phyloP scores from a whole-genome alignment of 1,140 invertebrate species.

The Drosophila pseudoobscura region DNA sequence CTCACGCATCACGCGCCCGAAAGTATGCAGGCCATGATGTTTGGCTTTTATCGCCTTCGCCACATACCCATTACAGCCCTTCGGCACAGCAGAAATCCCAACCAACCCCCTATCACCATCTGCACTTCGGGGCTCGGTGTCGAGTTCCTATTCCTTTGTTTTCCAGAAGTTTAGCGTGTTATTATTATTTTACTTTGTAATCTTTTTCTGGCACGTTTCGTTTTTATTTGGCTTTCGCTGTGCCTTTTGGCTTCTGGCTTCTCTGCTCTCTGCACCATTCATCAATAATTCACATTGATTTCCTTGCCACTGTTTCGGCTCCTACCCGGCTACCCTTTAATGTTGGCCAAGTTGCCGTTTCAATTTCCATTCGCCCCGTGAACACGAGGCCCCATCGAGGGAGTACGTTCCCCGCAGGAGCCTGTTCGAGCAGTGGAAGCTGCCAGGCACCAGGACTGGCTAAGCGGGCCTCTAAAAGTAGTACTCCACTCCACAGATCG shows the following conservation, averaged over 20 bases:
- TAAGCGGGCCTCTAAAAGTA: background rate
- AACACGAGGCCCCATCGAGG: slow-evolving; percentile 48
- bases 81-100: background rate
- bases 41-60: slow-evolving; percentile 69
- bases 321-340: background rate
- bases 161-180: slow-evolving; percentile 49
- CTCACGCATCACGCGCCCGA: slow-evolving; percentile 68
- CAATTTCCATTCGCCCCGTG: slow-evolving; percentile 51
- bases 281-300: slow-evolving; percentile 82
- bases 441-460: slow-evolving; percentile 14
- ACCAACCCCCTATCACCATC: background rate
- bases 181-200: slow-evolving; percentile 74
- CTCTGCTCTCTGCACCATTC: slow-evolving; percentile 61
- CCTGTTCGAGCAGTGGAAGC: slow-evolving; percentile 30
- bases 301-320: slow-evolving; percentile 22
- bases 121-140: slow-evolving; percentile 2
- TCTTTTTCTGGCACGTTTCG: slow-evolving; percentile 63
- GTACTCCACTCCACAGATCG: background rate
- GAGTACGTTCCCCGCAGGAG: slow-evolving; percentile 1
- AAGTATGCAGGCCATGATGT: slow-evolving; percentile 77
- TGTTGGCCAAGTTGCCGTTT: slow-evolving; percentile 43
- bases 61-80: slow-evolving; percentile 26
- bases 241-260: slow-evolving; percentile 1
- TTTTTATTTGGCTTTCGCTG: slow-evolving; percentile 51
- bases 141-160: slow-evolving; percentile 15